A percentile compares a stretch with the other conserved stretches of the same genome.
phyloP scores from a whole-genome alignment of 2,888 invertebrate species.

The Diarsia brunnea region DNA sequence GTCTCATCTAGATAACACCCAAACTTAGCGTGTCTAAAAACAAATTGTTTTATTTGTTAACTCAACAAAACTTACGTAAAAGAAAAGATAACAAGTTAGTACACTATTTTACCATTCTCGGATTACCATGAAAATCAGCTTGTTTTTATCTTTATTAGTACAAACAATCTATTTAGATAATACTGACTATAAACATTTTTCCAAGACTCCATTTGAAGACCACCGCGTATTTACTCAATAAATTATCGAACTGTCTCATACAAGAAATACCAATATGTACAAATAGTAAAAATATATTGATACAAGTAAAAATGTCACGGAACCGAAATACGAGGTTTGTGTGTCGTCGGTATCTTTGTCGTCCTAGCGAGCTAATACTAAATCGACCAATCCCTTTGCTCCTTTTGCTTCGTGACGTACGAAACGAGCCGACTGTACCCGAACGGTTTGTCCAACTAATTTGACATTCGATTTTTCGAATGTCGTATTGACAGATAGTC shows the following conservation, averaged over 20 bases:
- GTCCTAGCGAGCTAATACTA: conserved; percentile 76
- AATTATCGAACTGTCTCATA: conserved; percentile 46
- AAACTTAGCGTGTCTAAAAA: conserved; percentile 55
- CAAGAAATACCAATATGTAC: conserved; percentile 62
- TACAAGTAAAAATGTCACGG: conserved; percentile 64
- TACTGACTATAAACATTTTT: conserved; percentile 27
- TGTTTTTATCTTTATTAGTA: conserved; percentile 44
- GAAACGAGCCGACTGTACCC: conserved; percentile 62
- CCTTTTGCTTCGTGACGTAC: conserved; percentile 78
- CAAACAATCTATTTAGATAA: conserved; percentile 26
- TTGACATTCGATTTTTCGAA: conserved; percentile 76
- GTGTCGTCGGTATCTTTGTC: conserved; percentile 74
- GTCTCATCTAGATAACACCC: conserved; percentile 22
- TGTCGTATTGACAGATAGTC: conserved; percentile 80
- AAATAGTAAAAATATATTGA: conserved; percentile 64
- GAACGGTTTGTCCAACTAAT: conserved; percentile 76
- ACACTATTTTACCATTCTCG: conserved; percentile 19
- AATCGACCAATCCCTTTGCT: conserved; percentile 69
- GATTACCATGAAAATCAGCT: conserved; percentile 41
- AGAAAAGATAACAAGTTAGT: conserved; percentile 50
- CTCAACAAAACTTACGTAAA: conserved; percentile 37
- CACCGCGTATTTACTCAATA: conserved; percentile 53
- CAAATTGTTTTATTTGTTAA: conserved; percentile 46
- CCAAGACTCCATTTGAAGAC: conserved; percentile 50
- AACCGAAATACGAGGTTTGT: conserved; percentile 50